Base-by-base conservation (phyloP, 2,888 invertebrate species). In the Pilophorus perplexus region DNA sequence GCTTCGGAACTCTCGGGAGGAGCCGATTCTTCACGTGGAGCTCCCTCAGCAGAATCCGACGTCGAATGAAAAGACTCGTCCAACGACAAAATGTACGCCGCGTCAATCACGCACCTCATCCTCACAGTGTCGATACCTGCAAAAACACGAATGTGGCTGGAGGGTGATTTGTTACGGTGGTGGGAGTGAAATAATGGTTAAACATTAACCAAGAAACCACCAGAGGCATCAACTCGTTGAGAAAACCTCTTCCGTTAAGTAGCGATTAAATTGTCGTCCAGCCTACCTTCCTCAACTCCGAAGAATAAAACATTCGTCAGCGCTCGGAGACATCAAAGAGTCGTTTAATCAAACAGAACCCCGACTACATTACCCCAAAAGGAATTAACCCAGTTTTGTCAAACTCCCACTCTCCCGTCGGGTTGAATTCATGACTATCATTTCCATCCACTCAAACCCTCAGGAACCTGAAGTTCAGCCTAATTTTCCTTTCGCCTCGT, bases 321-420 rank as follows among this genome's bases (percentile, higher is more conserved):
- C n/a, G n/a, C 6, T 33, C 12, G 6, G 28, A 25, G 28, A 52
- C 52, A 52, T 52, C 52, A 52, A 52, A 52, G 52, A 28, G 27
- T 52, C 52, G 52, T 52, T 52, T 52, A 28, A 52, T 52, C 52
- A 52, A 28, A 52, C 52, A 25, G 18, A 52, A 25, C 23, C 52
- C 28, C 52, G 27, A 18, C 27, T 52, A 12, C 52, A 14, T 52
- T 52, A 25, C 52, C 28, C 10, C 28, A 33, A 16, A 14, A 28
- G 28, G 28, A 25, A 52, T 52, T 52, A 52, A 52, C 52, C 28
- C 18, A 52, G 28, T 52, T 52, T 52, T 52, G 52, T 52, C 52
- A 52, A 33, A 33, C 52, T 52, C 28, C 33, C 6, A 33, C 12
- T 33, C 33, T 6, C 52, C 14, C 25, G 23, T 46, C 46, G 25